These are phyloP conservation scores for Podarcis siculus DNA, from an alignment of 2,797 vertebrate species.

Conservation along the genomic window DNA sequence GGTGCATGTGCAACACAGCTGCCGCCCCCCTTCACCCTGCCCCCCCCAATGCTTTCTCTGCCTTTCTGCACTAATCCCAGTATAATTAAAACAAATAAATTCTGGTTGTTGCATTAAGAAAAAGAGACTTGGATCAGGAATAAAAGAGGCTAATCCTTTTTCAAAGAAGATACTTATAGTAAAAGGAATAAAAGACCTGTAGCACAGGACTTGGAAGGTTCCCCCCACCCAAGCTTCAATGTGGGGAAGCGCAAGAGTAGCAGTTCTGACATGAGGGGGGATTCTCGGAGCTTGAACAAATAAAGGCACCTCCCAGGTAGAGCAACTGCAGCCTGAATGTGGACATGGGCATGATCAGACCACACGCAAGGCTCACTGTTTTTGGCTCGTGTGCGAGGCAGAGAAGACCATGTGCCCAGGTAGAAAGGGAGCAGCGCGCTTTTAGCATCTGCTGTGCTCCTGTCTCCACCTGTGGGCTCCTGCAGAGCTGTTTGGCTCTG, in stretches of 20 bases:
- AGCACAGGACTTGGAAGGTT: neutral
- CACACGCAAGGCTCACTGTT: neutral
- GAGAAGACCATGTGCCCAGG: too few species aligned
- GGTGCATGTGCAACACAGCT: slow-evolving; percentile 4
- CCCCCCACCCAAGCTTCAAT: neutral
- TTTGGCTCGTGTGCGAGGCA: too few species aligned
- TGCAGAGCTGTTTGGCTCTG: too few species aligned
- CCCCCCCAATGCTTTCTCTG: neutral
- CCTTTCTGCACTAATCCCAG: slow-evolving; percentile 17
- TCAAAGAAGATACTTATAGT: slow-evolving; percentile 34
- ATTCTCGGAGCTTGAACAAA: neutral
- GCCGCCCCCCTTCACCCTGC: neutral
- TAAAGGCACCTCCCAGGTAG: neutral
- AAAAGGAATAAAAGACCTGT: slow-evolving; percentile 1
- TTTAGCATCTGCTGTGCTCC: too few species aligned
- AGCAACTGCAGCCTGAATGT: neutral
- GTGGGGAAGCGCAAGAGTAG: slow-evolving; percentile 4
- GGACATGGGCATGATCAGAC: neutral
- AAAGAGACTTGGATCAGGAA: neutral
- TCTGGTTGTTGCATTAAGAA: neutral
- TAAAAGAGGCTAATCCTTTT: slow-evolving; percentile 23
- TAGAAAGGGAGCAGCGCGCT: too few species aligned
- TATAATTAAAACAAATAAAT: slow-evolving; percentile 36
- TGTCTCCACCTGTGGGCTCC: too few species aligned
- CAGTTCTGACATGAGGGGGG: neutral